phyloP scores from a whole-genome alignment of 1,140 invertebrate species.

The Oncopeltus fasciatus region DNA sequence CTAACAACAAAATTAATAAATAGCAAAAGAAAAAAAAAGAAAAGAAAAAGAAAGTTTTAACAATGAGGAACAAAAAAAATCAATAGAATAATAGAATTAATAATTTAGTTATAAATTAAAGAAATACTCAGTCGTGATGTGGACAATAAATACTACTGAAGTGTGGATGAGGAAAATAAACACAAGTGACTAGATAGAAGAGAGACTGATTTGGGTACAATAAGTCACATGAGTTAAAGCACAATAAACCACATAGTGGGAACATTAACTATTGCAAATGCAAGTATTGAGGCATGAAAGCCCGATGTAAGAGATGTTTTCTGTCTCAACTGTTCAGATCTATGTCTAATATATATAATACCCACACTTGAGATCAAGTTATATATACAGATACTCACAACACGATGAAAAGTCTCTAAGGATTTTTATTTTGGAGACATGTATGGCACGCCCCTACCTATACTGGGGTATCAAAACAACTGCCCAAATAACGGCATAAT shows the following conservation, averaged over 20 bases:
- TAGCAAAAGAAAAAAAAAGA: slow-evolving; percentile 12
- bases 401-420: slow-evolving; percentile 14
- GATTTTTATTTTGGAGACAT: slow-evolving; percentile 10
- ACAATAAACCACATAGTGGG: slow-evolving; percentile 4
- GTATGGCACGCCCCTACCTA: slow-evolving; percentile 12
- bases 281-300: slow-evolving; percentile 11
- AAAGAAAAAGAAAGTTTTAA: slow-evolving; percentile 13
- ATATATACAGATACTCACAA: slow-evolving; percentile 19
- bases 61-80: slow-evolving; percentile 18
- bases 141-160: slow-evolving; percentile 20
- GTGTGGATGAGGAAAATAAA: slow-evolving; percentile 16
- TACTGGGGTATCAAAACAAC: slow-evolving; percentile 14
- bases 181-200: slow-evolving; percentile 18
- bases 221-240: neutral
- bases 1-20: slow-evolving; percentile 4
- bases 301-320: slow-evolving; percentile 9
- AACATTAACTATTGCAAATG: slow-evolving; percentile 8
- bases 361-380: slow-evolving; percentile 22
- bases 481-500: slow-evolving; percentile 11
- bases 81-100: neutral
- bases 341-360: slow-evolving; percentile 6
- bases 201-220: slow-evolving; percentile 1
- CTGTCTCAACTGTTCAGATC: slow-evolving; percentile 10
- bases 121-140: slow-evolving; percentile 13
- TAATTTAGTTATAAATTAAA: slow-evolving; percentile 16